These are phyloP conservation scores for Anhinga anhinga DNA, from an alignment of 2,113 vertebrate species.

Conservation along the genomic window DNA sequence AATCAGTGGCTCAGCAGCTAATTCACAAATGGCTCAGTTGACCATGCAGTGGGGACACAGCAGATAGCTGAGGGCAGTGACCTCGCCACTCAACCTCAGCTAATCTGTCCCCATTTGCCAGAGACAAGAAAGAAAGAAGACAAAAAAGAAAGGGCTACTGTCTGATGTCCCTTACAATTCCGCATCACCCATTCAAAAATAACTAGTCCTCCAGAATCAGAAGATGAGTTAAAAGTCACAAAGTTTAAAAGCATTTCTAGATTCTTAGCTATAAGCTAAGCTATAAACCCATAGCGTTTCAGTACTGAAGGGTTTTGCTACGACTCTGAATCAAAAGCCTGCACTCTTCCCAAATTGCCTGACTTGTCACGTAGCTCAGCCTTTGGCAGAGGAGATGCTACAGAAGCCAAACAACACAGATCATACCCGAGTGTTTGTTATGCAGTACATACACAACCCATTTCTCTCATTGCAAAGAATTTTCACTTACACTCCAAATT, in stretches of 20 bases:
- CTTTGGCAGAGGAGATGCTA: not conserved
- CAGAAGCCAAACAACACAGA: not conserved
- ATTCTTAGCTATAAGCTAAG: not conserved
- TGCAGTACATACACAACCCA: not conserved
- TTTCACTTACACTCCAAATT: not conserved
- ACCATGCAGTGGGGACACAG: conserved; percentile 39
- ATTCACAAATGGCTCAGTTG: conserved; percentile 56
- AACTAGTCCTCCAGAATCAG: not conserved
- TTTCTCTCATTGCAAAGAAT: not conserved
- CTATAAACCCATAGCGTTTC: not conserved
- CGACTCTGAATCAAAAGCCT: not conserved
- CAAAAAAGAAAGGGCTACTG: conserved; percentile 24
- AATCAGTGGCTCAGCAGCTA: conserved; percentile 57
- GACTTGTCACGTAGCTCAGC: not conserved
- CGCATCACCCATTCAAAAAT: not conserved
- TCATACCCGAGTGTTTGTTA: not conserved
- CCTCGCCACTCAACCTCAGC: conserved; percentile 40
- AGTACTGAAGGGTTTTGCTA: not conserved
- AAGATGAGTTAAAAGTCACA: not conserved
- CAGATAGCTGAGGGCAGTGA: conserved; percentile 56
- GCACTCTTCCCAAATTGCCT: not conserved
- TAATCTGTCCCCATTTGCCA: conserved; percentile 60
- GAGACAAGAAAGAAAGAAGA: not conserved
- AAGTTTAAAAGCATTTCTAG: not conserved
- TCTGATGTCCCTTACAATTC: not conserved